Evolutionary conservation across 2,113 vertebrate genomes (phyloP), one percentile per base, ranked within the genome.

Genomic region (Lasiurus cinereus): DNA sequence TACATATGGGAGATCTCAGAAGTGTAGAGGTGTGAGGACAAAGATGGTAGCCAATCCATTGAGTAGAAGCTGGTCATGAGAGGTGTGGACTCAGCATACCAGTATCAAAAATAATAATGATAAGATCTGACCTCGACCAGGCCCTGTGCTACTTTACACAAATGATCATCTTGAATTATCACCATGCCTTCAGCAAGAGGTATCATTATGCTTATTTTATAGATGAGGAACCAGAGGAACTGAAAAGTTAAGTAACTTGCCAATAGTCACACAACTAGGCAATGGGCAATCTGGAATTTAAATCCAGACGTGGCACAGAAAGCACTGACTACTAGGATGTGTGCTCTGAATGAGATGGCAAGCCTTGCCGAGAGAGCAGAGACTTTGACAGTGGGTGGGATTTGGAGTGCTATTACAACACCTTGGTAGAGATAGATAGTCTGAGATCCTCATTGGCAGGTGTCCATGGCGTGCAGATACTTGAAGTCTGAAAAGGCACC

Each of bases 211-310:
- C 18, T 3, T 12, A 70, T 92, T 27, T 92, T 83, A 64, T 27
- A 95, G 67, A 82, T 82, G 19, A 82, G 5, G n/a, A 72, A 84
- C 24, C 10, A 64, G 77, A 67, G 50, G 52, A 74, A 94, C 12
- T 79, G 64, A 86, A 64, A 70, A 92, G 66, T 80, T n/a, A 84
- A 76, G 50, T 16, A 77, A 94, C 33, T 94, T 90, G 19, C 15
- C 31, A 18, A 73, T 22, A 43, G 69, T 82, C 46, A 93, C 8
- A 52, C 6, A 93, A 43, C 59, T 56, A 96, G 39, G 31, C 88
- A 77, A 70, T 19, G 22, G 59, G 4, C 13, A 84, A 36, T 84
- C 19, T 74, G n/a, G 13, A 16, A 82, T n/a, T 87, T 31, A 80
- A 52, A 67, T 43, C 48, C 24, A 88, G 50, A 39, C 21, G 36